Evolutionary conservation across 2,888 invertebrate species (phyloP), one percentile per base, ranked within the genome.

Genomic region (Pyralis farinalis): DNA sequence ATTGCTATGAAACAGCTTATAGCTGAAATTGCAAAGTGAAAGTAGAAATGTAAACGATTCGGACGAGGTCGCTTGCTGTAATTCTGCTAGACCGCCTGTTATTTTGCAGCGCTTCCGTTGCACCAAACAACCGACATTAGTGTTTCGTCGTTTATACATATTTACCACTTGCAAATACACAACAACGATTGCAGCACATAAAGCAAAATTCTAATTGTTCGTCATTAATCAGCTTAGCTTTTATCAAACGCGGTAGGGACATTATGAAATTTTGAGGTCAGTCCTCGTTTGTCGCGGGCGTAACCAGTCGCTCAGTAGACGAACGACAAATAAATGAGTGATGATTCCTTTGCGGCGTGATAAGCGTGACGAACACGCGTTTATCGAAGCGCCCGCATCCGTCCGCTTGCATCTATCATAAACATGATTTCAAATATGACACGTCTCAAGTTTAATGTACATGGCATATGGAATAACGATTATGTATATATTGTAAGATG

Each of bases 311-410:
- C 28, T 7, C 12, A 12, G 9, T 12, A 43, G 37, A 44, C 42
- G 42, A 41, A 40, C 37, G 41, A 43, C 37, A 42, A 47, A n/a
- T n/a, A n/a, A n/a, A 46, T 40, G 40, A 40, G 43, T 44, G 42
- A 44, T 40, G 41, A 28, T 52, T 51, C 58, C 60, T 68, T 67
- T 63, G 65, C 57, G 56, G 49, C 53, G 47, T 54, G 73, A 79
- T 78, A 78, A 71, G 58, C 58, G 49, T 76, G 73, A 60, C 46
- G 44, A 51, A 56, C 52, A 51, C 47, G 40, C 42, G 37, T 60
- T 57, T 69, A 68, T 70, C 64, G 57, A 58, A 45, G 46, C 60
- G 58, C 62, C 64, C 56, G 51, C 51, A 47, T 51, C 51, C 51
- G 46, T 35, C 38, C 44, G 34, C 31, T 36, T 45, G 42, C 42